These are phyloP conservation scores for Hermaeophaga mercurialis DNA, from an alignment of 2,888 invertebrate genomes.

Conservation along the genomic window DNA sequence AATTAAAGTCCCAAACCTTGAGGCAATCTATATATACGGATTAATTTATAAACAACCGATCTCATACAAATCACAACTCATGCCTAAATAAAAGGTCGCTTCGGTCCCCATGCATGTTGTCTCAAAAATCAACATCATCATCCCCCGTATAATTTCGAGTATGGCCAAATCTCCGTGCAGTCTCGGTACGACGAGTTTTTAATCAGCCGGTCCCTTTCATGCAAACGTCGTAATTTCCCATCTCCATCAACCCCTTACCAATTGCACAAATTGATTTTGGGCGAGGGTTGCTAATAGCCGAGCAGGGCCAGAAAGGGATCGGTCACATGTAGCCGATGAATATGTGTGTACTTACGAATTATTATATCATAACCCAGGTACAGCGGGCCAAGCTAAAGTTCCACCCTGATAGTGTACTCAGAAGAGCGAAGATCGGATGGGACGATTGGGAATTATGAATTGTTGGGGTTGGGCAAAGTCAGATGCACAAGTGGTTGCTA, in stretches of 20 bases:
- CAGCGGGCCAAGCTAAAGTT: slow-evolving; percentile 11
- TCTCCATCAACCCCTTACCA: slow-evolving; percentile 49
- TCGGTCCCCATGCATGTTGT: slow-evolving; percentile 16
- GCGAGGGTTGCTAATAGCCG: slow-evolving; percentile 43
- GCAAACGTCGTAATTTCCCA: slow-evolving; percentile 48
- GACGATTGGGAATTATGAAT: slow-evolving; percentile 32
- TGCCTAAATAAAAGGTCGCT: too few species aligned
- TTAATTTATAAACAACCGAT: too few species aligned
- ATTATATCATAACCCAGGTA: slow-evolving; percentile 52
- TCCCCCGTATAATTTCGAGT: slow-evolving; percentile 33
- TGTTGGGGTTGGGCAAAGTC: slow-evolving; percentile 53
- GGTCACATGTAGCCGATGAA: slow-evolving; percentile 47
- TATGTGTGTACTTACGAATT: slow-evolving; percentile 50
- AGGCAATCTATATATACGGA: too few species aligned
- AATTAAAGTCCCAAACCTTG: too few species aligned
- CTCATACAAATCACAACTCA: too few species aligned
- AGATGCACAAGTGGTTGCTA: slow-evolving; percentile 57
- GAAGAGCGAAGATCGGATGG: slow-evolving; percentile 23
- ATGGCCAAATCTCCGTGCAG: slow-evolving; percentile 34
- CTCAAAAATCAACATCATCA: slow-evolving; percentile 8
- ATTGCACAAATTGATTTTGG: slow-evolving; percentile 55
- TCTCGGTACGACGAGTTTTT: slow-evolving; percentile 46
- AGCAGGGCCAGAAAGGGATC: slow-evolving; percentile 39
- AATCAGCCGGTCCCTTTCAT: slow-evolving; percentile 48
- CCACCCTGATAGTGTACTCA: neutral